phyloP scores from a whole-genome alignment of 2,113 vertebrate species.

The Eurystomus gularis region DNA sequence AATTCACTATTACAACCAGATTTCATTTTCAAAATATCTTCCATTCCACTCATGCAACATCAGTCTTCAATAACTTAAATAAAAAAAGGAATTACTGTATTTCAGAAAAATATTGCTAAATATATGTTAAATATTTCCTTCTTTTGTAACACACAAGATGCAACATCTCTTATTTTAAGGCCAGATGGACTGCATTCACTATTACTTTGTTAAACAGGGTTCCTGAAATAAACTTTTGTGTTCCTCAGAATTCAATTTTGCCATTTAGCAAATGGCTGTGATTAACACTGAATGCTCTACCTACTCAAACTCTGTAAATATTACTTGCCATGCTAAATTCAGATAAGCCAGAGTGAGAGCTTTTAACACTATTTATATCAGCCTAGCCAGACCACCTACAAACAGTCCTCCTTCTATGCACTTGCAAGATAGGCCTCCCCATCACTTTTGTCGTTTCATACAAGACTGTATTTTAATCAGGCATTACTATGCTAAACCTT shows the following conservation, averaged over 20 bases:
- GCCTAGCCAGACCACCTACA: neutral
- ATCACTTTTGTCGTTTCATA: neutral
- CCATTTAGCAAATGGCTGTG: neutral
- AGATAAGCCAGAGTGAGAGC: neutral
- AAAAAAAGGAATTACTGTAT: neutral
- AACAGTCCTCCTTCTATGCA: neutral
- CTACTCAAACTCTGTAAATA: constrained; percentile 3
- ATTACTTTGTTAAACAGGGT: neutral
- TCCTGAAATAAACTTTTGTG: neutral
- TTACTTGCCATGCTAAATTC: constrained; percentile 9
- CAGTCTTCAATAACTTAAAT: neutral
- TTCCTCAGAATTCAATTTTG: neutral
- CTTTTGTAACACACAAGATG: neutral
- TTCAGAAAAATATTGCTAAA: neutral
- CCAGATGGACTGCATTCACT: neutral
- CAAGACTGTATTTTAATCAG: neutral
- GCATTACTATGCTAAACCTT: neutral
- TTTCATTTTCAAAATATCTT: neutral
- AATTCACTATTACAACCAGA: neutral
- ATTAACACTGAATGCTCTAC: neutral
- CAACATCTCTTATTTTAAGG: neutral
- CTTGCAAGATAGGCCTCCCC: neutral
- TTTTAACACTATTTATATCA: neutral
- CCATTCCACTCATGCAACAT: neutral
- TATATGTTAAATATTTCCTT: neutral